Evolutionary conservation across 2,113 vertebrate genomes (phyloP).

Genomic region (Empidonax traillii): DNA sequence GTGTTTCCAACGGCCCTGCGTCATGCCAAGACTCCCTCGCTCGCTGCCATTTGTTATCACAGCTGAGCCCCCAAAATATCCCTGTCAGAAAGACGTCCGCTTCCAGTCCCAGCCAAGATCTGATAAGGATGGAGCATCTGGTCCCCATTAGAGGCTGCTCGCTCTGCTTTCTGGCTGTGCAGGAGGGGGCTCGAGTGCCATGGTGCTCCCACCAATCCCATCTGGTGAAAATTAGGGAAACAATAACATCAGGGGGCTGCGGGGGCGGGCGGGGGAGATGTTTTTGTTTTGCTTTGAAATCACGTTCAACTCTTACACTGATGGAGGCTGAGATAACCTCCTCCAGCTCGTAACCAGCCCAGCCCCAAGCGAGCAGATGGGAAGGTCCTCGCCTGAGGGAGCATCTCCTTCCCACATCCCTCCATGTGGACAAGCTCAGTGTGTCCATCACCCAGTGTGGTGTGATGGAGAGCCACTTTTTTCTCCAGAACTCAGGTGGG

Average conservation of each 20-base stretch:
- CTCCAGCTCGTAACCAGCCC: background rate
- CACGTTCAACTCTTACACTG: slow-evolving; percentile 58
- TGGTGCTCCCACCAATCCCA: slow-evolving; percentile 35
- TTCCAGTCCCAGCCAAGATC: slow-evolving; percentile 56
- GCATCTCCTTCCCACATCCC: background rate
- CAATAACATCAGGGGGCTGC: slow-evolving; percentile 20
- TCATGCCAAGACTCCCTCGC: slow-evolving; percentile 41
- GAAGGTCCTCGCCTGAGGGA: background rate
- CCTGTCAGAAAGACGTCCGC: slow-evolving; percentile 58
- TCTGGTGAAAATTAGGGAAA: slow-evolving; percentile 68
- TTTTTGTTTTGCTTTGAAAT: slow-evolving; percentile 66
- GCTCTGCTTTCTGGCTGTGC: slow-evolving; percentile 1
- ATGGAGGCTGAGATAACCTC: slow-evolving; percentile 47
- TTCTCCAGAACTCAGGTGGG: background rate
- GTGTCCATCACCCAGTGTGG: background rate
- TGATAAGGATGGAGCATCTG: slow-evolving; percentile 68
- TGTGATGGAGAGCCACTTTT: background rate
- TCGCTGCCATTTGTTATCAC: slow-evolving; percentile 64
- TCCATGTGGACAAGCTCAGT: background rate
- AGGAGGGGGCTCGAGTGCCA: background rate
- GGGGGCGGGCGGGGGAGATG: background rate
- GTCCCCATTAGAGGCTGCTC: slow-evolving; percentile 51
- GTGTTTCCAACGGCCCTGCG: background rate
- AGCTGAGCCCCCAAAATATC: slow-evolving; percentile 65
- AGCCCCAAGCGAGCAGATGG: background rate